A percentile compares a stretch with the other conserved stretches of the same genome.
Conservation (phyloP, 2,113 vertebrate genomes). For the Eretmochelys imbricata region DNA sequence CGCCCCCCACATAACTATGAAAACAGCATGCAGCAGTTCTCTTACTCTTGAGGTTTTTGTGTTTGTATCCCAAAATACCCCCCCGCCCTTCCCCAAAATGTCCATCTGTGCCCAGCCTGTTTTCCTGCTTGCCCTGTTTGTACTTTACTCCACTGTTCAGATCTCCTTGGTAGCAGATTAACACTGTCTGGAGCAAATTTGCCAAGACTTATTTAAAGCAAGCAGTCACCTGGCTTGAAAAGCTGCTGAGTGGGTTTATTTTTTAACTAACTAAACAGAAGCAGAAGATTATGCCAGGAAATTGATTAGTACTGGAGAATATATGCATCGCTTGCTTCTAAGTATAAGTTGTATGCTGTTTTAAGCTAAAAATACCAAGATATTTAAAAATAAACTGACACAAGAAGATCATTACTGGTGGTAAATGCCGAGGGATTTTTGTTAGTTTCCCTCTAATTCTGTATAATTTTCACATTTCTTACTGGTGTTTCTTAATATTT, state of each 20-base stretch:
- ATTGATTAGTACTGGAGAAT: background rate
- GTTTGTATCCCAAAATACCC: background rate
- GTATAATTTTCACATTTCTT: background rate
- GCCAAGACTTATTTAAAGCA: conserved; percentile 35
- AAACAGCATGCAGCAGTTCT: background rate
- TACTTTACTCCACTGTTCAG: background rate
- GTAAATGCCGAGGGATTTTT: background rate
- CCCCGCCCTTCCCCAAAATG: background rate
- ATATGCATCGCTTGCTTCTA: background rate
- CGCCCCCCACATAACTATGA: background rate
- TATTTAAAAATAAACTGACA: background rate
- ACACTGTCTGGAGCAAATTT: conserved; percentile 11
- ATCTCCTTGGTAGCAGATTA: background rate
- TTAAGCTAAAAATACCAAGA: background rate
- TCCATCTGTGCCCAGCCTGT: background rate
- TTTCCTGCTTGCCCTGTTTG: background rate
- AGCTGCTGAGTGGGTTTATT: conserved; percentile 13
- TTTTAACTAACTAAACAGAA: conserved; percentile 1
- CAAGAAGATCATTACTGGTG: background rate
- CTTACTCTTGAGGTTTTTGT: background rate
- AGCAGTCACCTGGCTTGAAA: conserved; percentile 10
- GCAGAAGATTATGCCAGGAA: background rate
- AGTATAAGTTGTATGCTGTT: background rate
- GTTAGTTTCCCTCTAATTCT: background rate
- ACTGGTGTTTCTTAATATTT: background rate